A percentile compares a stretch with the other conserved stretches of the same genome.
These are phyloP conservation scores for Beaufortia kweichowensis DNA, from an alignment of 2,113 vertebrate species.

Conservation along the genomic window DNA sequence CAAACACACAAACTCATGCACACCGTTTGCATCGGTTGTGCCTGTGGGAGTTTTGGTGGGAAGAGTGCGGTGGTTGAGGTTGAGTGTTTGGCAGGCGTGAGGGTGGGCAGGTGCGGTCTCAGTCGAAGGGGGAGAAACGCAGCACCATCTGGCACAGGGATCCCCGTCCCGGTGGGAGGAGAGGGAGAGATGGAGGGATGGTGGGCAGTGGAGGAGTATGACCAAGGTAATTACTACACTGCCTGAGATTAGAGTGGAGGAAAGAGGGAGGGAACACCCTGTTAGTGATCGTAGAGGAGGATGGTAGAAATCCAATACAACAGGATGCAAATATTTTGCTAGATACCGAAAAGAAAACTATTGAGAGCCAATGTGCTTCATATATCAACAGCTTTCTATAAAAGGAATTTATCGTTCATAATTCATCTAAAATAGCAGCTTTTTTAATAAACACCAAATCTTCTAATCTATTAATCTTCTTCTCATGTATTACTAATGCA, in stretches of 20 bases:
- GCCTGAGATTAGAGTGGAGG: conserved; percentile 24
- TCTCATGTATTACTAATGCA: too few relatives aligned
- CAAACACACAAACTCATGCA: not conserved
- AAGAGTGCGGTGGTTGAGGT: conserved; percentile 6
- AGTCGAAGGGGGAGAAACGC: conserved; percentile 64
- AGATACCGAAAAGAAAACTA: not conserved
- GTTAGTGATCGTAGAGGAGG: not conserved
- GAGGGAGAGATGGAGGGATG: conserved; percentile 11
- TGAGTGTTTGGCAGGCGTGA: conserved; percentile 56
- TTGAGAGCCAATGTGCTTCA: not conserved
- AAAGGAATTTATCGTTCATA: not conserved
- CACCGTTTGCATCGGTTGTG: not conserved
- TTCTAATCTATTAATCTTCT: too few relatives aligned
- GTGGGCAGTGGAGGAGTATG: conserved; percentile 27
- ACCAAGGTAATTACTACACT: conserved; percentile 39
- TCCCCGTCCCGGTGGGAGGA: conserved; percentile 66
- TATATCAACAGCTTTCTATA: not conserved
- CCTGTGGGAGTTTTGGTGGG: conserved; percentile 17
- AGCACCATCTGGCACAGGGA: conserved; percentile 73
- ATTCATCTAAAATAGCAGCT: too few relatives aligned
- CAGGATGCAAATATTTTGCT: not conserved
- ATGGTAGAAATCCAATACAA: not conserved
- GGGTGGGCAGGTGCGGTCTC: conserved; percentile 59
- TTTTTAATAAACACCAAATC: too few relatives aligned
- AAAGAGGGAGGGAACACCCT: conserved; percentile 24